phyloP scores from a whole-genome alignment of 2,888 invertebrate species.

The Cephus runcator region DNA sequence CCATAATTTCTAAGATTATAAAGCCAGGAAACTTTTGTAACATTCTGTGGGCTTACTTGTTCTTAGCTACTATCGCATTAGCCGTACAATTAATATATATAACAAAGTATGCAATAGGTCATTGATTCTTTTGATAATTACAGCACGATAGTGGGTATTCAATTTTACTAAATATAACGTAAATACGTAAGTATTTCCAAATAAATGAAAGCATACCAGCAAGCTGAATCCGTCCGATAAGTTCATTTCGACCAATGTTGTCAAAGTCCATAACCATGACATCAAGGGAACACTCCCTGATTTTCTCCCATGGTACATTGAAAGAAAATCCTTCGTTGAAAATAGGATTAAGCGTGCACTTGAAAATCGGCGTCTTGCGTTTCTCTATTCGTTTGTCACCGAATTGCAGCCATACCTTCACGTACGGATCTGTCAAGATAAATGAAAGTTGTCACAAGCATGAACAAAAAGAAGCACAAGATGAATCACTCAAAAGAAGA shows the following conservation, averaged over 20 bases:
- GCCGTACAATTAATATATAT: not conserved
- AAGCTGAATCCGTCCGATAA: conserved; percentile 91
- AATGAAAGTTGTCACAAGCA: not conserved
- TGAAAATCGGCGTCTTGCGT: conserved; percentile 94
- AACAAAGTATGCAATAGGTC: not conserved
- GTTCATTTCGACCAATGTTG: conserved; percentile 92
- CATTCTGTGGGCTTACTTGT: not conserved
- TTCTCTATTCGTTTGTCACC: conserved; percentile 96
- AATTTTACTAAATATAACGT: not conserved
- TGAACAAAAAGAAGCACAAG: not conserved
- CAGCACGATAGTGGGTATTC: not conserved
- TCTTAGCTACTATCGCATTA: not conserved
- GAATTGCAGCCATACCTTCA: conserved; percentile 97
- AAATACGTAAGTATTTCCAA: not conserved
- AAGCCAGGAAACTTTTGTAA: not conserved
- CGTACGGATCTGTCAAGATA: conserved; percentile 86
- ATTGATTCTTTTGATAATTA: not conserved
- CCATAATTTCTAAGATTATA: not conserved
- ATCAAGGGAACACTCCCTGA: conserved; percentile 92
- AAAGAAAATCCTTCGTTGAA: conserved; percentile 97
- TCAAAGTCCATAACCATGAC: conserved; percentile 98
- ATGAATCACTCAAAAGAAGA: not conserved
- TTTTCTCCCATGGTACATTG: conserved; percentile 97
- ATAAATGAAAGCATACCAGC: conserved; percentile 73
- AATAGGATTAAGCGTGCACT: conserved; percentile 93